phyloP scores from a whole-genome alignment of 1,140 invertebrate genomes.

The Dinothrombium tinctorium region DNA sequence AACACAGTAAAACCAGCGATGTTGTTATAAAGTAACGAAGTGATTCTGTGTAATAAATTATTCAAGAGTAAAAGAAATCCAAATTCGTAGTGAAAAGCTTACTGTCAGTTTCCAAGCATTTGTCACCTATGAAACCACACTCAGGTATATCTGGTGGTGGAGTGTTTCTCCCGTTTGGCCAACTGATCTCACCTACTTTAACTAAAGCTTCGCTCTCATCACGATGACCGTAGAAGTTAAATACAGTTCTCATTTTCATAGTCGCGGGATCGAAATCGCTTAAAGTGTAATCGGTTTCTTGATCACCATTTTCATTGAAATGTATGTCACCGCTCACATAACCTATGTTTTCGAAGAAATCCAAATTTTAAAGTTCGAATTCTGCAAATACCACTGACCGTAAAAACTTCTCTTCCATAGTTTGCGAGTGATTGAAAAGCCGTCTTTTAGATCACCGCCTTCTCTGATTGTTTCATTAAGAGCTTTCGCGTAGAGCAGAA shows the following conservation, averaged over 20 bases:
- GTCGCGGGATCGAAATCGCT: conserved; percentile 54
- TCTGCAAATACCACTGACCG: neutral
- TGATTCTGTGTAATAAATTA: no score
- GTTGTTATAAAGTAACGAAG: no score
- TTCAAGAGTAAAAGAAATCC: no score
- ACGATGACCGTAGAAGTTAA: conserved; percentile 3
- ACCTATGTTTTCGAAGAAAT: neutral
- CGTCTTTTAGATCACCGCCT: no score
- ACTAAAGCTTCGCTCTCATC: neutral
- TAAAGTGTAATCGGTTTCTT: conserved; percentile 53
- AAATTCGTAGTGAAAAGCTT: no score
- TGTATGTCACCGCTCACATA: conserved; percentile 14
- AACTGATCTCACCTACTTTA: conserved; percentile 1
- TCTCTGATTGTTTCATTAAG: no score
- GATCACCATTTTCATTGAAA: conserved; percentile 50
- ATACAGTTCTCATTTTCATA: conserved; percentile 30
- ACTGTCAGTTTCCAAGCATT: neutral
- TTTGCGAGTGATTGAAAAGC: no score
- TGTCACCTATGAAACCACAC: conserved; percentile 33
- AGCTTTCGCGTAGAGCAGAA: no score
- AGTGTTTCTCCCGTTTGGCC: conserved; percentile 27
- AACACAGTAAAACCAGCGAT: no score
- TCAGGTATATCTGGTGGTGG: conserved; percentile 42
- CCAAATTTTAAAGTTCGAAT: neutral
- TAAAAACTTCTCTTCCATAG: no score